Evolutionary conservation across 1,140 invertebrate species (phyloP).

Genomic region (Epicauta chinensis): DNA sequence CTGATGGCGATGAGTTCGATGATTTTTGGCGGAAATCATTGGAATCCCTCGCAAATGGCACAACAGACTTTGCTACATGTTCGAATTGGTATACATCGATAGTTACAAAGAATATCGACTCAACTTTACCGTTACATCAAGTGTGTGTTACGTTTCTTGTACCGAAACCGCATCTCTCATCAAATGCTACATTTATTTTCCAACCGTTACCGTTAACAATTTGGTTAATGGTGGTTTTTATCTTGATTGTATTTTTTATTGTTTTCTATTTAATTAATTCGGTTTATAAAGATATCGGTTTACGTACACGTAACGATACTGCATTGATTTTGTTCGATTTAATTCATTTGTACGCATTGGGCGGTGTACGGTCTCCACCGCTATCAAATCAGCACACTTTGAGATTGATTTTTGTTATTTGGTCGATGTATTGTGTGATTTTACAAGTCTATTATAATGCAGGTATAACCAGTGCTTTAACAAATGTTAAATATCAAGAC

Average conservation of each 20-base stretch:
- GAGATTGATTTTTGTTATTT: neutral
- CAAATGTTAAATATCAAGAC: neutral
- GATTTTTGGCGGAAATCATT: neutral
- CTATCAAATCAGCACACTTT: neutral
- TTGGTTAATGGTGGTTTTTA: conserved; percentile 8
- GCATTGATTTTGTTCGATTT: neutral
- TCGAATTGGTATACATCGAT: conserved; percentile 3
- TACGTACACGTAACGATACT: neutral
- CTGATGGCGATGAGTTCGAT: neutral
- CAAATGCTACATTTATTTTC: conserved; percentile 13
- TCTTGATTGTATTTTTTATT: neutral
- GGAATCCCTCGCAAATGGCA: neutral
- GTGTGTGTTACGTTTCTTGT: conserved; percentile 20
- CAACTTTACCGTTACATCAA: conserved; percentile 8
- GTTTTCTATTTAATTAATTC: neutral
- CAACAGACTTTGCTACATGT: conserved; percentile 3
- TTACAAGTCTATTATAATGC: conserved; percentile 10
- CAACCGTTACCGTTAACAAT: conserved; percentile 6
- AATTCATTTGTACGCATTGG: conserved; percentile 1
- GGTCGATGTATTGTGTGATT: conserved; percentile 4
- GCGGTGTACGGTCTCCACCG: neutral
- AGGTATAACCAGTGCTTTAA: conserved; percentile 12
- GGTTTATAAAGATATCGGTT: neutral
- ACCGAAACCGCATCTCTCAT: conserved; percentile 16
- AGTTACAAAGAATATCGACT: conserved; percentile 2